Base-by-base conservation (phyloP, 1,140 invertebrate species). In the Lepidostoma basale region DNA sequence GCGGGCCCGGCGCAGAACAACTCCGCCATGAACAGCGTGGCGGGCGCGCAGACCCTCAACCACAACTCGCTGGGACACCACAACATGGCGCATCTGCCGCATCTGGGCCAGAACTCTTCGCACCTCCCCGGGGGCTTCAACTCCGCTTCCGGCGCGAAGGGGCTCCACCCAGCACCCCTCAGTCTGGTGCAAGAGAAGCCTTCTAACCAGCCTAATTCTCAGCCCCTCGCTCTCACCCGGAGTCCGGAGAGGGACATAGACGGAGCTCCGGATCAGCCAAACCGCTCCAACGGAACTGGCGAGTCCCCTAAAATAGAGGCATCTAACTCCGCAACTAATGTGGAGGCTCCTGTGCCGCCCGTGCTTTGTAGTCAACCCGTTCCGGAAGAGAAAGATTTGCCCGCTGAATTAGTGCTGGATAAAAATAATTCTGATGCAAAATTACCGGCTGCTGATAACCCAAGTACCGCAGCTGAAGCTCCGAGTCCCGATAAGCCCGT, bases 31-130 rank as follows among this genome's bases (percentile, higher is more conserved):
- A 62, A 62, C 30, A 63, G 44, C 36, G 56, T 45, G 22, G 33
- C 28, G 14, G 62, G 67, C 20, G 74, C 73, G 49, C 68, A 74
- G 49, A 67, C 73, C 4, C 76, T 74, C 62, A 76, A 70, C 64
- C 67, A 74, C 56, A 73, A 70, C 64, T 62, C 74, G 33, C 67
- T 49, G 33, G 56, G 56, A 18, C 73, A 75, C 42, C 49, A 44
- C 59, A 68, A 74, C 60, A 58, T 70, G 0, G 73, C 66, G 30
- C 67, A 68, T 42, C 70, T 71, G 60, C 25, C 44, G 14, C 63
- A 66, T 39, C 22, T 47, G 14, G 42, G 42, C 3, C 62, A 47
- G 44, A 52, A 52, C 14, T 44, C 40, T 8, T 26, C 39, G 0
- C 59, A 62, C 36, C 20, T 45, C 10, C 59, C 59, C 1, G 59